Conservation (phyloP, 2,113 vertebrate genomes). For the Bubo scandiacus region DNA sequence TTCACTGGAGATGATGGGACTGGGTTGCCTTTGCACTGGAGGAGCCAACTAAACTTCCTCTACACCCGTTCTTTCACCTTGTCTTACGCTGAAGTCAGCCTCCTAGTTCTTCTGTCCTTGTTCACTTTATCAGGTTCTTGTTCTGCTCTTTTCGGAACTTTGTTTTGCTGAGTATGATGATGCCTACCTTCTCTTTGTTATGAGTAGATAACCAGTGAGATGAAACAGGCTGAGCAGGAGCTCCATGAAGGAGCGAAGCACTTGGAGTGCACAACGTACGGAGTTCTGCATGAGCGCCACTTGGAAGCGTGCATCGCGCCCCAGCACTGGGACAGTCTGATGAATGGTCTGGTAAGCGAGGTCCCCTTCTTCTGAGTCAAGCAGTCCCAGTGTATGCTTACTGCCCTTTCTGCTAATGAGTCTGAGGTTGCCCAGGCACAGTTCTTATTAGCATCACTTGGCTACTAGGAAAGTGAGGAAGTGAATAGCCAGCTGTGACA, state of each 20-base stretch:
- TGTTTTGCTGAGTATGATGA: background rate
- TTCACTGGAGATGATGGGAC: background rate
- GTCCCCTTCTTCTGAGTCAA: background rate
- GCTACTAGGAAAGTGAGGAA: background rate
- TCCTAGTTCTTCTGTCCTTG: background rate
- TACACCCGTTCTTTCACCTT: background rate
- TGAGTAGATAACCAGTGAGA: conserved; percentile 74
- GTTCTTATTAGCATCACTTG: background rate
- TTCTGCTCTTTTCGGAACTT: background rate
- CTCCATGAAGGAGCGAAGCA: conserved; percentile 53
- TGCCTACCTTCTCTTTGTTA: background rate
- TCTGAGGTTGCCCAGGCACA: background rate
- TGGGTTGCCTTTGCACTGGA: background rate
- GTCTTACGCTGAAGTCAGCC: background rate
- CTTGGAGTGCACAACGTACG: conserved; percentile 75
- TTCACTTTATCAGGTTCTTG: background rate
- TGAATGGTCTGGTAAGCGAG: conserved; percentile 24
- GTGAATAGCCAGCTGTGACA: background rate
- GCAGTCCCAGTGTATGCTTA: background rate
- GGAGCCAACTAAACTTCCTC: background rate
- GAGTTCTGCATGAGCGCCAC: conserved; percentile 77
- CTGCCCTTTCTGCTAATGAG: background rate
- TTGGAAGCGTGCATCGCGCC: conserved; percentile 71
- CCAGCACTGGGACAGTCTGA: conserved; percentile 81
- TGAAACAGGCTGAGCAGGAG: conserved; percentile 65